Percentiles rank a stretch among this genome's conserved stretches.
phyloP scores from a whole-genome alignment of 2,113 vertebrate species.

The Meleagris gallopavo region DNA sequence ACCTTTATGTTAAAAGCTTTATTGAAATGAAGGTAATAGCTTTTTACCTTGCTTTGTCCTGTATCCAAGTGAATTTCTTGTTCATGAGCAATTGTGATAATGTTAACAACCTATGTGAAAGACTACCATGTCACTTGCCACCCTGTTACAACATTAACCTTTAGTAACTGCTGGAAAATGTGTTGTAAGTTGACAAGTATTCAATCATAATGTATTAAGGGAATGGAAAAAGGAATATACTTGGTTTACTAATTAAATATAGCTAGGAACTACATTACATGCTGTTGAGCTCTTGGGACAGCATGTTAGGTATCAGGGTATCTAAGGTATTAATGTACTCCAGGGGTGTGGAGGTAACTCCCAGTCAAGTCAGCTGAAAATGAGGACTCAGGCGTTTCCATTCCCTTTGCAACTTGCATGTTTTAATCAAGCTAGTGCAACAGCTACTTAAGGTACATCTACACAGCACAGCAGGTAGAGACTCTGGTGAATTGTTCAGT shows the following conservation, averaged over 20 bases:
- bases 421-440: slow-evolving; percentile 54
- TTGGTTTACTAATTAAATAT: slow-evolving; percentile 18
- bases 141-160: not conserved
- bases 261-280: not conserved
- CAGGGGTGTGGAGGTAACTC: slow-evolving; percentile 29
- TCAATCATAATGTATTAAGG: not conserved
- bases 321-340: slow-evolving; percentile 23
- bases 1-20: slow-evolving; percentile 2
- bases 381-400: slow-evolving; percentile 11
- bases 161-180: not conserved
- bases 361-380: not conserved
- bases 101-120: slow-evolving; percentile 5
- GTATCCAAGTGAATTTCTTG: not conserved
- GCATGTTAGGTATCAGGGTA: not conserved
- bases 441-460: not conserved
- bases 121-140: not conserved
- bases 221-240: not conserved
- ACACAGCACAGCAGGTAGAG: not conserved
- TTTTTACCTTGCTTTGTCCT: not conserved
- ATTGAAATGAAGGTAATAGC: not conserved
- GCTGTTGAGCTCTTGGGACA: not conserved
- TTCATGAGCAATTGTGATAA: not conserved
- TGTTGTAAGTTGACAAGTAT: not conserved
- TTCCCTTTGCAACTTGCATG: slow-evolving; percentile 10
- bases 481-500: not conserved